These are phyloP conservation scores for Pseudochirops cupreus DNA, from an alignment of 2,797 vertebrate genomes.

Conservation along the genomic window DNA sequence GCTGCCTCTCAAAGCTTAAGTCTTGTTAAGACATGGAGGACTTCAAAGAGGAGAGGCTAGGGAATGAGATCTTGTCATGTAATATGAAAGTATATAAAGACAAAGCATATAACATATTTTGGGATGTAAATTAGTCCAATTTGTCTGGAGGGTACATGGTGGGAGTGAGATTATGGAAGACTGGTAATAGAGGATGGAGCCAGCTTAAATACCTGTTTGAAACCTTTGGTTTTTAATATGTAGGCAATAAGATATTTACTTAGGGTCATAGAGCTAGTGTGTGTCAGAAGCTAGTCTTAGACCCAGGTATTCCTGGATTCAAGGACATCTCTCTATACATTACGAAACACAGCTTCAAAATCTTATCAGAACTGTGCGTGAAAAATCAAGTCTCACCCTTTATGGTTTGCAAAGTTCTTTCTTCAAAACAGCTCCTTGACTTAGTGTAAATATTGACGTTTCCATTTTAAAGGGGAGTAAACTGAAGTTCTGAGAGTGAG, in stretches of 20 bases:
- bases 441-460: neutral
- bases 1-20: neutral
- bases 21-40: neutral
- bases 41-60: neutral
- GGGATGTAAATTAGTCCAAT: neutral
- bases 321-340: neutral
- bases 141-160: neutral
- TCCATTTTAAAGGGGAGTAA: neutral
- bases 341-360: neutral
- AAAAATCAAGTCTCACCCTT: no score
- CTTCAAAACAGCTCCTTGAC: neutral
- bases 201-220: neutral
- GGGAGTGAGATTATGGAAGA: neutral
- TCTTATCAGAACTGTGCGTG: neutral
- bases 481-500: neutral
- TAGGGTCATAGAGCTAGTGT: neutral
- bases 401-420: neutral
- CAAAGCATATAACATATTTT: neutral
- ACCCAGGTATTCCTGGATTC: neutral
- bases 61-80: neutral
- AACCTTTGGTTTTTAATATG: neutral
- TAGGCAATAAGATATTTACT: neutral
- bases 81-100: neutral
- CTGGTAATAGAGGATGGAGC: neutral
- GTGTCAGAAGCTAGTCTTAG: neutral